Base-by-base conservation (phyloP, 2,113 vertebrate genomes). In the Dipodomys spectabilis region DNA sequence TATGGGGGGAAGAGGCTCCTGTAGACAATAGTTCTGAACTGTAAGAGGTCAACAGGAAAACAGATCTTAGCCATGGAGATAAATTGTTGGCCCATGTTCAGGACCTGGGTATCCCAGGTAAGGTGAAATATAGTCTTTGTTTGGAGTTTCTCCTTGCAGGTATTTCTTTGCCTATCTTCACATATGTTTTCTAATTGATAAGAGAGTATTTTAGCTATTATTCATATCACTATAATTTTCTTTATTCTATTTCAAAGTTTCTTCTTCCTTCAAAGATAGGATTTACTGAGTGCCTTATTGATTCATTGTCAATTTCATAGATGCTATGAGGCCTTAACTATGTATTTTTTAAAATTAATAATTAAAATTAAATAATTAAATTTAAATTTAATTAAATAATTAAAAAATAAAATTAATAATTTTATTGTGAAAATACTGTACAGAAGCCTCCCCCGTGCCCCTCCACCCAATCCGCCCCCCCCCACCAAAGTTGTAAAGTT, bases 181-280 rank as follows among this genome's bases (percentile, higher is more conserved):
- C 39, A n/a, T 86, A 65, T 82, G 86, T 35, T 95, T 88, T 82
- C n/a, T 86, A 79, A 18, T 18, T 83, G 32, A 86, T 19, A 71
- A 64, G 72, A 72, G 35, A 91, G 45, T 75, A 44, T 90, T 78
- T 93, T 62, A 73, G 30, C 3, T 65, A 78, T 84, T 73, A 13
- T 68, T 82, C 28, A 45, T 87, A 49, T 44, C 22, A 5, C 72
- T 84, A 6, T n/a, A 49, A 67, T 57, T 84, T 84, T 88, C 84
- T 73, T 92, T 90, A 95, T 67, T 25, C 72, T 86, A 8, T 88
- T 80, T 80, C 15, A 45, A 80, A 82, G 9, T 84, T 78, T 77
- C 30, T 86, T 10, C 1, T 5, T 95, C 20, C 39, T 88, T 88
- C 30, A 53, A 83, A 64, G 67, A 82, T 78, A 86, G 25, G 23